These are phyloP conservation scores for Cotesia chilonis DNA, from an alignment of 1,140 invertebrate genomes.

Conservation along the genomic window DNA sequence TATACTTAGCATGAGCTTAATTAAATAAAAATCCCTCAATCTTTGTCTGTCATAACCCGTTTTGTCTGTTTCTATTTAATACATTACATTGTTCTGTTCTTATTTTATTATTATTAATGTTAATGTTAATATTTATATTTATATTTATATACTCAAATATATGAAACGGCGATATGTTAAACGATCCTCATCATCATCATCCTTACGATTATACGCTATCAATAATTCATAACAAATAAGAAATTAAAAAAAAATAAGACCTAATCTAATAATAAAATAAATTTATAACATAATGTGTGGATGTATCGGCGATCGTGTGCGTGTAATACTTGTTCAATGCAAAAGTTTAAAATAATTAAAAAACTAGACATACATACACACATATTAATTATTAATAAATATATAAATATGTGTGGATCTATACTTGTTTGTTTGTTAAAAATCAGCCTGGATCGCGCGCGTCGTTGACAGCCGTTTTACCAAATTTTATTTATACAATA, in stretches of 20 bases:
- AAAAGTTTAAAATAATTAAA: background rate
- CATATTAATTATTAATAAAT: no score
- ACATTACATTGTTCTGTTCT: background rate
- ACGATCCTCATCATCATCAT: slow-evolving; percentile 1
- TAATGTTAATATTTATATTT: background rate
- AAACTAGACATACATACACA: no score
- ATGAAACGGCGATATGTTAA: slow-evolving; percentile 25
- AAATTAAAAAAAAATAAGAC: slow-evolving; percentile 7
- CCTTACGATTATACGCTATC: background rate
- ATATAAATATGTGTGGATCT: no score
- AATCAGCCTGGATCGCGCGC: background rate
- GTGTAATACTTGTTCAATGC: slow-evolving; percentile 15
- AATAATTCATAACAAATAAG: background rate
- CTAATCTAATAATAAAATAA: slow-evolving; percentile 1
- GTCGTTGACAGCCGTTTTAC: background rate
- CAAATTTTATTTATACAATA: background rate
- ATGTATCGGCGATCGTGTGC: background rate
- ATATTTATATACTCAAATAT: background rate
- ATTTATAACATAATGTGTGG: background rate
- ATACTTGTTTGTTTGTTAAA: no score
- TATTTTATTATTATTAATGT: background rate
- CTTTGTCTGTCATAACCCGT: background rate
- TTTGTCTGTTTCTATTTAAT: background rate
- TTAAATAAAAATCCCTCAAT: slow-evolving; percentile 13
- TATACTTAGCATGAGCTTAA: slow-evolving; percentile 11